Evolutionary conservation across 2,113 vertebrate species (phyloP).

Genomic region (Mobula birostris): DNA sequence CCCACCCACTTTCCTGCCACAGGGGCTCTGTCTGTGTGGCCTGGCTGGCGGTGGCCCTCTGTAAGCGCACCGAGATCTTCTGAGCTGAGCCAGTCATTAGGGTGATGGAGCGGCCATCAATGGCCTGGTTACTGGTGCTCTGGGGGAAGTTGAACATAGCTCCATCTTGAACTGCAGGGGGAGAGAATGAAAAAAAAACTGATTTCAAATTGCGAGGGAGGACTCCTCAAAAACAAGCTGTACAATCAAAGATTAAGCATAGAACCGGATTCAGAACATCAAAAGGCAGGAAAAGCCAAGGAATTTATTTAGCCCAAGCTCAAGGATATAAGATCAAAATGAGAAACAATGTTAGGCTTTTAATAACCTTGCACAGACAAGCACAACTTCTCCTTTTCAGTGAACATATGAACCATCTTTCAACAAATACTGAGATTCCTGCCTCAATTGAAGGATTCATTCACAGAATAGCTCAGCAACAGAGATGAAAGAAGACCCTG

Average conservation of each 20-base stretch:
- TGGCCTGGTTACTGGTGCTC: constrained; percentile 52
- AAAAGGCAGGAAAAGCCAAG: not conserved
- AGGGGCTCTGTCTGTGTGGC: constrained; percentile 87
- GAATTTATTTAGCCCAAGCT: not conserved
- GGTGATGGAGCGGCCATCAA: constrained; percentile 77
- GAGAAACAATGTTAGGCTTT: not conserved
- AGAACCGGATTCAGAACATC: not conserved
- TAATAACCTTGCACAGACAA: not conserved
- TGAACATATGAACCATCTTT: not conserved
- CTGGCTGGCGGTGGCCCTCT: constrained; percentile 83
- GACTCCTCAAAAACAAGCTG: not conserved
- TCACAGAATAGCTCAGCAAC: not conserved
- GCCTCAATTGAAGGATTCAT: not conserved
- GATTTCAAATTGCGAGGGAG: not conserved
- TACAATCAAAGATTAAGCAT: not conserved
- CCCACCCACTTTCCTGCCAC: constrained; percentile 79
- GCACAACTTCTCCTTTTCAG: no score
- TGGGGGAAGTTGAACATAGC: constrained; percentile 78
- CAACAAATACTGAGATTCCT: not conserved
- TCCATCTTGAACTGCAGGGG: constrained; percentile 72
- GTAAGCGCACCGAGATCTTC: constrained; percentile 85
- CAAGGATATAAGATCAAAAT: not conserved
- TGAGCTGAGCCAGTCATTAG: constrained; percentile 83
- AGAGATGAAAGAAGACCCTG: not conserved
- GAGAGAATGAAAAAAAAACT: not conserved